phyloP scores from a whole-genome alignment of 2,797 vertebrate genomes.

The Diglossa cyanea region DNA sequence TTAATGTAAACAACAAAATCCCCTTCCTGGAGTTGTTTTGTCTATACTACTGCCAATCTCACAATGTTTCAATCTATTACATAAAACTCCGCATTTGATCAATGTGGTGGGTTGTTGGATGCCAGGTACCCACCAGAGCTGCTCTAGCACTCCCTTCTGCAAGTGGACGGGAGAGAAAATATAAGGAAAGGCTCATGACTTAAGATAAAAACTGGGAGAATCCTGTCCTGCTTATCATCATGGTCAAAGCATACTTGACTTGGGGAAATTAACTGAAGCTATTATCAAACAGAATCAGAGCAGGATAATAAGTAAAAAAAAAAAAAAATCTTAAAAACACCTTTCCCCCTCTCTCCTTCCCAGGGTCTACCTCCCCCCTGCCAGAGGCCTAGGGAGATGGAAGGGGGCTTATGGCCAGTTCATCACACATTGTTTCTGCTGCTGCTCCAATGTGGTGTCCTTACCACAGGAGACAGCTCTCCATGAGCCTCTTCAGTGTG shows the following conservation, averaged over 20 bases:
- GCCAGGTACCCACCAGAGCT: neutral
- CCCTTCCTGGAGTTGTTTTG: neutral
- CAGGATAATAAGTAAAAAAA: neutral
- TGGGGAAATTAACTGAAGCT: neutral
- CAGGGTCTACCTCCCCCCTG: rapidly evolving
- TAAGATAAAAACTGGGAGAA: neutral
- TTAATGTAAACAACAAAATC: neutral
- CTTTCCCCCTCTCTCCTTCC: neutral
- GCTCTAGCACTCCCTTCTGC: neutral
- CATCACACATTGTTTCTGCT: neutral
- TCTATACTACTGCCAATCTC: neutral
- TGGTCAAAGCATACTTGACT: too few relatives aligned
- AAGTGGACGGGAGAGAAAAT: neutral
- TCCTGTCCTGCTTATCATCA: neutral
- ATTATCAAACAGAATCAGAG: neutral
- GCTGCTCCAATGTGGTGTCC: neutral
- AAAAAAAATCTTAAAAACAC: neutral
- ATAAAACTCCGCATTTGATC: neutral
- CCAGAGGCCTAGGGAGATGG: neutral
- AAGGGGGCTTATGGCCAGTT: neutral
- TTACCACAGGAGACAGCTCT: too few relatives aligned
- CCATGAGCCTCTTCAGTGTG: neutral
- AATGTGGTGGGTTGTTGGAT: neutral
- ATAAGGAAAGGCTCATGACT: neutral
- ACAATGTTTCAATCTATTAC: neutral